Percentiles rank a stretch among this genome's conserved stretches.
These are phyloP conservation scores for Ylistrum balloti DNA, from an alignment of 1,140 invertebrate species.

Conservation along the genomic window DNA sequence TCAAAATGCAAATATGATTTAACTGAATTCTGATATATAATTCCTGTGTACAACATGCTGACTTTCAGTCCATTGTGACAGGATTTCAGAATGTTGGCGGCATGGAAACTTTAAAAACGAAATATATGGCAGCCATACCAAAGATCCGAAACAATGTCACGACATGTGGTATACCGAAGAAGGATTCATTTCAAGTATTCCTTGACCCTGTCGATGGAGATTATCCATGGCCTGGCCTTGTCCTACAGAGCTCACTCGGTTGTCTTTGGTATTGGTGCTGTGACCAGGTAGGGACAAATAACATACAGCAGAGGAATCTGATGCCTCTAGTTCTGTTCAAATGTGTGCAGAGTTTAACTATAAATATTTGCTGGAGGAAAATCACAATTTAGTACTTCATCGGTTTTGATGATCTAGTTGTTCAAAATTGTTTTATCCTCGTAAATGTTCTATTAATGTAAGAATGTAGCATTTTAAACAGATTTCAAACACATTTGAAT, in stretches of 20 bases:
- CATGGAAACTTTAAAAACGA: slow-evolving; percentile 77
- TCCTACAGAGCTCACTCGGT: slow-evolving; percentile 83
- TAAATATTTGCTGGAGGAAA: too few species aligned
- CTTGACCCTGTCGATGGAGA: slow-evolving; percentile 70
- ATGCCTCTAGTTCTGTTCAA: too few species aligned
- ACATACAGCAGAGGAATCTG: too few species aligned
- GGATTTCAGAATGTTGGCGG: slow-evolving; percentile 83
- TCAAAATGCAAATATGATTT: too few species aligned
- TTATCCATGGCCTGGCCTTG: slow-evolving; percentile 83
- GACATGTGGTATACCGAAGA: slow-evolving; percentile 75
- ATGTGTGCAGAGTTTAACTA: too few species aligned
- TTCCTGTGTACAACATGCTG: too few species aligned
- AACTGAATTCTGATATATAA: background rate
- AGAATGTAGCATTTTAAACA: too few species aligned
- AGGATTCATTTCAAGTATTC: slow-evolving; percentile 83
- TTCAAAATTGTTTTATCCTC: too few species aligned
- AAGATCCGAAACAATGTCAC: slow-evolving; percentile 61
- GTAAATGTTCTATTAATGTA: too few species aligned
- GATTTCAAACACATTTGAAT: too few species aligned
- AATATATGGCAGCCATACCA: slow-evolving; percentile 79
- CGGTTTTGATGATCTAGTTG: too few species aligned
- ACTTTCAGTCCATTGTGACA: slow-evolving; percentile 54
- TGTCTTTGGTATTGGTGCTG: slow-evolving; percentile 85
- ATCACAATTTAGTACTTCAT: too few species aligned
- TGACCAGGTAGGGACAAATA: slow-evolving; percentile 81